Percentiles rank a stretch among this genome's conserved stretches.
phyloP scores from a whole-genome alignment of 2,888 invertebrate genomes.

The Xestia xanthographa region DNA sequence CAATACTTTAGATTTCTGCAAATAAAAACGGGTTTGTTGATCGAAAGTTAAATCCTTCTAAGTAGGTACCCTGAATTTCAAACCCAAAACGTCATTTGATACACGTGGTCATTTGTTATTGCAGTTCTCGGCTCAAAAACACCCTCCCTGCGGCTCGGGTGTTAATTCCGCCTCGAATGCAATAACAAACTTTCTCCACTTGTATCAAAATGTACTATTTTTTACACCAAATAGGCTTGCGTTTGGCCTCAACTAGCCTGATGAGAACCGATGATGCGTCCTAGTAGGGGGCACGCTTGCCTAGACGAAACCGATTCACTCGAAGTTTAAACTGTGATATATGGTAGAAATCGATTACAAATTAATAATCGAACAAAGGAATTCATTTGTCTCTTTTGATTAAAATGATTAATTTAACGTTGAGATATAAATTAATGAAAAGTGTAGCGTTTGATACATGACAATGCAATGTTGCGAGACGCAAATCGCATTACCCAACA shows the following conservation, averaged over 20 bases:
- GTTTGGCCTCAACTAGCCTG: not conserved
- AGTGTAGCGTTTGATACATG: not conserved
- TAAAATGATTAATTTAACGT: not conserved
- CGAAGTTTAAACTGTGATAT: not conserved
- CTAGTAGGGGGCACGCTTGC: too few species aligned
- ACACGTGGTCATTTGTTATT: too few species aligned
- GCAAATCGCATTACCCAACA: not conserved
- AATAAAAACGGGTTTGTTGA: not conserved
- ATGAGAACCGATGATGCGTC: not conserved
- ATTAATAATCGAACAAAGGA: not conserved
- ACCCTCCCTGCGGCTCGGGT: too few species aligned
- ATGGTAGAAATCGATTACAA: not conserved
- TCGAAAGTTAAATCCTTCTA: not conserved
- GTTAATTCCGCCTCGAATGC: too few species aligned
- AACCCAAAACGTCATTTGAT: too few species aligned
- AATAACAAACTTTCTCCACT: too few species aligned
- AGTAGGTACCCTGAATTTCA: not conserved
- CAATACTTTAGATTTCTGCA: not conserved
- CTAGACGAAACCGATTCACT: not conserved
- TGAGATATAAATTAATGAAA: not conserved
- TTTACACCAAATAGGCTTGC: not conserved
- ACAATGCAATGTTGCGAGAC: not conserved
- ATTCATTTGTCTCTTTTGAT: not conserved
- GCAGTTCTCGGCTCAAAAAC: too few species aligned
- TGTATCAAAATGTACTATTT: too few species aligned